Base-by-base conservation (phyloP, 2,797 vertebrate species). In the Xenentodon cancila region DNA sequence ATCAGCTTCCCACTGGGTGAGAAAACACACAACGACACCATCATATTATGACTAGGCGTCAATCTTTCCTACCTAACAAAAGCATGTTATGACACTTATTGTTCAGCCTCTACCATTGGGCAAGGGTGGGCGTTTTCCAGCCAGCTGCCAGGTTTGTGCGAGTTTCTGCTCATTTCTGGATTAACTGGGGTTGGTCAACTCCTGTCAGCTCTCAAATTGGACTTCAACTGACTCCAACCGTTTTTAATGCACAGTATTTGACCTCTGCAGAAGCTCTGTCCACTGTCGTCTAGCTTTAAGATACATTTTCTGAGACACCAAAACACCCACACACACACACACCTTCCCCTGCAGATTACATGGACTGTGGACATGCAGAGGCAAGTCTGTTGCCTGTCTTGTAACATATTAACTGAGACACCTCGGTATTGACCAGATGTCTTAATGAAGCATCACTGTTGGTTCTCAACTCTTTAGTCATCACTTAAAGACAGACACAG, bases 1-100 rank as follows among this genome's bases (percentile, higher is more conserved):
- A 97, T 98, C 91, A 98, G 95, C 85, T 98, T 98, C 63, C 96
- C 96, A 1, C 79, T 99, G 43, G 97, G 97, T 98, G 71, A 89
- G 87, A 52, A 68, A 58, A 46, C 30, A 80, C 25, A 68, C 59
- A 18, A n/a, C 66, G 44, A 0, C 55, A 51, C 59, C 59, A 49
- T 42, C 32, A 61, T 22, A 52, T 63, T 17, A 27, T 32, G 59
- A 58, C 19, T 1, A 13, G 37, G 20, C 47, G 4, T 46, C 9
- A 21, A 4, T 42, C 42, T 71, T 56, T 64, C 17, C 48, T 50
- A 43, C 21, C 80, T 51, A 46, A 20, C 25, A 50, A 32, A 25
- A 55, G 19, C 58, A 49, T 44, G 51, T 60, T 61, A 66, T 65
- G 70, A 65, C 62, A 57, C 57, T 64, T 59, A 63, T 60, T 55